Base-by-base conservation (phyloP, 2,888 invertebrate genomes). In the Dasysyrphus albostriatus region DNA sequence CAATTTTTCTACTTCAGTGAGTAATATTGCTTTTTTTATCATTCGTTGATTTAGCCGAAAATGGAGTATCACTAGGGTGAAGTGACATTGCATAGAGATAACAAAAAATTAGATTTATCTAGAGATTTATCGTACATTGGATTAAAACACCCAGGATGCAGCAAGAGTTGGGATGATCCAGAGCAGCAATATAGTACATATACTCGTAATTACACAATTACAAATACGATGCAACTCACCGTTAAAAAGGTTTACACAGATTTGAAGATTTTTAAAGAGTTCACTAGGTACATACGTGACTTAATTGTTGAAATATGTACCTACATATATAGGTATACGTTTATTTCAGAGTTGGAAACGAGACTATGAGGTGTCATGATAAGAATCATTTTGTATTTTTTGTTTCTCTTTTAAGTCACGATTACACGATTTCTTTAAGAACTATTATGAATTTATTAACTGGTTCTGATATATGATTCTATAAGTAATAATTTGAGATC, bases 1-100 rank as follows among this genome's bases (percentile, higher is more conserved):
- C 61, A 59, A 75, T 70, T 75, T 75, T 81, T 69, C 69, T 39
- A 61, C 69, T 75, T 75, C 37, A 54, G 37, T 65, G 61, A 56
- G 24, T 59, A 74, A 81, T 59, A 59, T 54, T 56, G 44, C 29
- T 72, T 34, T 47, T 49, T 16, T 16, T 24, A 19, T 42, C 6
- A 44, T 61, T 61, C 61, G 58, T 42, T 42, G 14, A 61, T 39
- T 39, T 24, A 12, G 7, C 12, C 1, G 6, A 34, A 42, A 3
- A 7, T 10, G 12, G 59, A 7, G 59, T 49, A 7, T 7, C 7
- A 34, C 3, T 8, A 34, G 9, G n/a, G 5, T 14, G 39, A n/a
- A 54, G 39, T 69, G 54, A 29, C 19, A 29, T 51, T n/a, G 5
- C 24, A 54, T 39, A 14, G 39, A 24, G n/a, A n/a, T 10, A 54